A percentile compares a stretch with the other conserved stretches of the same genome.
These are phyloP conservation scores for Conus canariensis DNA, from an alignment of 2,888 invertebrate species.

Conservation along the genomic window DNA sequence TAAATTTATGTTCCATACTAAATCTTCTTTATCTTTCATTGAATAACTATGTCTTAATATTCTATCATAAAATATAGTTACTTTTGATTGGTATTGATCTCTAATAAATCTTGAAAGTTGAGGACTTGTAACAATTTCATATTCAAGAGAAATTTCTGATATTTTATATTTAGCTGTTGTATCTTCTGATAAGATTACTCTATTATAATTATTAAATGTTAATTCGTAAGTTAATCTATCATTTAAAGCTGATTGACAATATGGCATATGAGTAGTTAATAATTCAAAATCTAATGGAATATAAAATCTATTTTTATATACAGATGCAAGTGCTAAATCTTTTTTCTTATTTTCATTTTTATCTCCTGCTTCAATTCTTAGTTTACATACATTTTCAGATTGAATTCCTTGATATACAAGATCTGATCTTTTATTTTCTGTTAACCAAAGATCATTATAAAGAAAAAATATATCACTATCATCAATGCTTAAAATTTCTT, in stretches of 20 bases:
- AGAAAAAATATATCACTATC: no score
- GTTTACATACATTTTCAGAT: no score
- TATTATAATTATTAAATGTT: slow-evolving; percentile 47
- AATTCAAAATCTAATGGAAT: slow-evolving; percentile 52
- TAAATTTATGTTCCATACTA: slow-evolving; percentile 48
- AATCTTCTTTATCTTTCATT: neutral
- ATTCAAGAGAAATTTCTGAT: slow-evolving; percentile 54
- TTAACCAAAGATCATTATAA: no score
- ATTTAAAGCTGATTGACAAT: slow-evolving; percentile 48
- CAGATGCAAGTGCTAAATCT: slow-evolving; percentile 51
- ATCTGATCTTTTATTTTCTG: no score
- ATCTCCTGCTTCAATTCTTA: no score
- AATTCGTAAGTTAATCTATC: slow-evolving; percentile 51
- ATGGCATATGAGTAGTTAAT: no score
- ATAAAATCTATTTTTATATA: slow-evolving; percentile 50
- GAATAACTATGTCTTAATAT: slow-evolving; percentile 51
- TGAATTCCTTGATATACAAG: no score
- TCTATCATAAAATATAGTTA: no score
- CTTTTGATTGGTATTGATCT: slow-evolving; percentile 35
- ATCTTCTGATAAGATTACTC: slow-evolving; percentile 47
- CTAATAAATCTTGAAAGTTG: slow-evolving; percentile 51
- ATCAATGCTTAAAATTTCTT: no score
- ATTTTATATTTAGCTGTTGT: slow-evolving; percentile 46
- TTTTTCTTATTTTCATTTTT: slow-evolving; percentile 37
- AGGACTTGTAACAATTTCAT: slow-evolving; percentile 50